Evolutionary conservation across 2,113 vertebrate species (phyloP).

Genomic region (Dolichallabes microphthalmus): DNA sequence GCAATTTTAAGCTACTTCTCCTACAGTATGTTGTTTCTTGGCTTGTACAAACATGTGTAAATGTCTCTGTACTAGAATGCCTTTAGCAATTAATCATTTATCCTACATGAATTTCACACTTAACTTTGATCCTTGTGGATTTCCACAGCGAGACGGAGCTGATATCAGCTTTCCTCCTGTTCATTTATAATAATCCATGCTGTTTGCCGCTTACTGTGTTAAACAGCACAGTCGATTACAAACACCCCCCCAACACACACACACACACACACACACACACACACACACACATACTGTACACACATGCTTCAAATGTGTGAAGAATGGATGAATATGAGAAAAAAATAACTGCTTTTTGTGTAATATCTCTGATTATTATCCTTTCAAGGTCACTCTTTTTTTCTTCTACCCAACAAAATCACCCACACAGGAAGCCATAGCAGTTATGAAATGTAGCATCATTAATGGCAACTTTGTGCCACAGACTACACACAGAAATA

Average conservation of each 20-base stretch:
- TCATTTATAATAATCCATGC: neutral
- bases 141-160: neutral
- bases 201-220: neutral
- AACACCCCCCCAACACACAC: neutral
- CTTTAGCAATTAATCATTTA: neutral
- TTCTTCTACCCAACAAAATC: neutral
- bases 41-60: neutral
- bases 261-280: neutral
- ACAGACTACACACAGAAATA: neutral
- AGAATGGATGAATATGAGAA: neutral
- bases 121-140: neutral
- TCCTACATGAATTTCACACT: neutral
- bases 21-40: neutral
- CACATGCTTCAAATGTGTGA: neutral
- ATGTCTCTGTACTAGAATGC: neutral
- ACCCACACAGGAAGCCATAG: neutral
- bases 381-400: neutral
- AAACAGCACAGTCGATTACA: neutral
- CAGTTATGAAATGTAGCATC: neutral
- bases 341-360: neutral
- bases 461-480: neutral
- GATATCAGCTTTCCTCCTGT: conserved; percentile 5
- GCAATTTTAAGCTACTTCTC: neutral
- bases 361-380: neutral
- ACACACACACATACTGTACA: neutral